phyloP scores from a whole-genome alignment of 2,113 vertebrate species.

The Ranitomeya variabilis region DNA sequence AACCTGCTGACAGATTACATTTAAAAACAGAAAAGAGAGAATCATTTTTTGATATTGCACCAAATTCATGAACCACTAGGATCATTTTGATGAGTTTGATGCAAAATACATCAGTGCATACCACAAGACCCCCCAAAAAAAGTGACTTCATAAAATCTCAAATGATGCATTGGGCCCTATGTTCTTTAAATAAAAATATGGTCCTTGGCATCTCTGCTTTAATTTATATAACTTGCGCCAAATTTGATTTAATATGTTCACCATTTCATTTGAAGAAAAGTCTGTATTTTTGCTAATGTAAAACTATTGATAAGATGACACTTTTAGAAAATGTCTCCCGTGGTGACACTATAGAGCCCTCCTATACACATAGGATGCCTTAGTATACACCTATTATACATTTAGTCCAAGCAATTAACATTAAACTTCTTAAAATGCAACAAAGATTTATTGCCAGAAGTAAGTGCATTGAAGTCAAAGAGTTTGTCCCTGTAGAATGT shows the following conservation, averaged over 20 bases:
- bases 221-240: neutral
- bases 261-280: neutral
- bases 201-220: no score
- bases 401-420: conserved; percentile 41
- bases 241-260: neutral
- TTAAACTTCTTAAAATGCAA: conserved; percentile 61
- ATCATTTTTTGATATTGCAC: no score
- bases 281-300: no score
- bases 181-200: no score
- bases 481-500: conserved; percentile 70
- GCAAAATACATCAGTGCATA: no score
- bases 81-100: no score
- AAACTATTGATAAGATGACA: neutral
- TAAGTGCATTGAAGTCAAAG: conserved; percentile 61
- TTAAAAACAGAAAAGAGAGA: no score
- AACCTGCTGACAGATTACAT: no score
- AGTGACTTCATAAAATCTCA: no score
- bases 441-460: conserved; percentile 63
- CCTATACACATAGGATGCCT: neutral
- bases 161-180: no score
- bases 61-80: no score
- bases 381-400: neutral
- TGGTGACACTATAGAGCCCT: neutral
- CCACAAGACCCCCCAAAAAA: no score
- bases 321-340: neutral